These are phyloP conservation scores for Acleris laterana DNA, from an alignment of 2,888 invertebrate genomes.

Conservation along the genomic window DNA sequence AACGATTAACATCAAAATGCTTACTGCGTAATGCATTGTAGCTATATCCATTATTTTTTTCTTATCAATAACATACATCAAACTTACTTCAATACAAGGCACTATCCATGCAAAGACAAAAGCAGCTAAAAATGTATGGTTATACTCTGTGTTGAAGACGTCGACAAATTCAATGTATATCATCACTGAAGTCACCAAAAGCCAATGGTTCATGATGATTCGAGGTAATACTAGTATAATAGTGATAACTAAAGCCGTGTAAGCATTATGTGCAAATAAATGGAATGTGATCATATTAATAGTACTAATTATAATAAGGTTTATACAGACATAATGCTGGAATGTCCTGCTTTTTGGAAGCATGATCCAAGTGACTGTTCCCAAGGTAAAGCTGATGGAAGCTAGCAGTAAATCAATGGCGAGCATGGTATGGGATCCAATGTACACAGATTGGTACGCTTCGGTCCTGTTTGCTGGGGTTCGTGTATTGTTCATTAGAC, in stretches of 20 bases:
- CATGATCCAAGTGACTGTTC: constrained; percentile 3
- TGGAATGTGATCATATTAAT: constrained; percentile 1
- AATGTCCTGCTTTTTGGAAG: constrained; percentile 7
- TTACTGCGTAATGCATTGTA: background rate
- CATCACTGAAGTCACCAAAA: constrained; percentile 6
- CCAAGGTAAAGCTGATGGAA: background rate
- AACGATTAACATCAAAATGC: constrained; percentile 1
- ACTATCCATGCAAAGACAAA: constrained; percentile 3
- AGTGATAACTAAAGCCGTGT: background rate
- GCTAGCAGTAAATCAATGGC: constrained; percentile 2
- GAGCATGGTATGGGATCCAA: background rate
- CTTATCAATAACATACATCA: background rate
- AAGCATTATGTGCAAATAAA: background rate
- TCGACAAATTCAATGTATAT: constrained; percentile 13
- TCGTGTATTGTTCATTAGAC: background rate
- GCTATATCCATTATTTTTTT: background rate
- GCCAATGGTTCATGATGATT: constrained; percentile 8
- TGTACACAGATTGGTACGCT: background rate
- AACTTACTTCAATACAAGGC: constrained; percentile 4
- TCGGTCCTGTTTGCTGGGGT: background rate
- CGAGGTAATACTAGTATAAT: constrained; percentile 7
- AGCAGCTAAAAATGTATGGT: background rate
- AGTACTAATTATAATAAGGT: constrained; percentile 3
- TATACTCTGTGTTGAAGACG: background rate
- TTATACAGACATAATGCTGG: constrained; percentile 3